Conservation (phyloP, 1,140 invertebrate genomes). For the Neodiprion lecontei region DNA sequence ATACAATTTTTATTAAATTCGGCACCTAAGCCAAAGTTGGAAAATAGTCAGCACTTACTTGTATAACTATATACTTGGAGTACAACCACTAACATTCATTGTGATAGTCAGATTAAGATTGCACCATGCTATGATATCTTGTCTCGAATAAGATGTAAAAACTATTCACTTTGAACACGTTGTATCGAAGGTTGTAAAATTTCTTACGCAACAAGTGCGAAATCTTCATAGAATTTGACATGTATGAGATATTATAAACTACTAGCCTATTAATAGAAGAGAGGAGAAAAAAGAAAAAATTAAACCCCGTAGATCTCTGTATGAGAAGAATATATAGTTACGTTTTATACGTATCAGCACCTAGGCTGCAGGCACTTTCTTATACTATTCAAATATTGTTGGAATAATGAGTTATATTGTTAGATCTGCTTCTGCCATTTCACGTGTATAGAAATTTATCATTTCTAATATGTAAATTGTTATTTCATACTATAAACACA, state of each 20-base stretch:
- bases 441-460: constrained; percentile 1
- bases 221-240: not conserved
- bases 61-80: not conserved
- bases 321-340: not conserved
- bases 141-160: not conserved
- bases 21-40: constrained; percentile 27
- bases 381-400: not conserved
- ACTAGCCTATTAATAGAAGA: not conserved
- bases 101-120: not conserved
- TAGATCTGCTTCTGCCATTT: constrained; percentile 5
- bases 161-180: not conserved
- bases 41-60: constrained; percentile 22
- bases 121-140: not conserved
- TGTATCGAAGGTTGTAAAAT: not conserved
- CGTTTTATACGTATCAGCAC: constrained; percentile 1
- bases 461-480: constrained; percentile 8
- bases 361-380: not conserved
- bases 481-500: constrained; percentile 6
- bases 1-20: constrained; percentile 13
- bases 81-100: not conserved
- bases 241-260: not conserved
- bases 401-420: not conserved
- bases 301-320: not conserved
- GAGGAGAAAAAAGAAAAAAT: not conserved
- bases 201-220: not conserved